phyloP scores from a whole-genome alignment of 2,113 vertebrate genomes.

The Grammomys surdaster region DNA sequence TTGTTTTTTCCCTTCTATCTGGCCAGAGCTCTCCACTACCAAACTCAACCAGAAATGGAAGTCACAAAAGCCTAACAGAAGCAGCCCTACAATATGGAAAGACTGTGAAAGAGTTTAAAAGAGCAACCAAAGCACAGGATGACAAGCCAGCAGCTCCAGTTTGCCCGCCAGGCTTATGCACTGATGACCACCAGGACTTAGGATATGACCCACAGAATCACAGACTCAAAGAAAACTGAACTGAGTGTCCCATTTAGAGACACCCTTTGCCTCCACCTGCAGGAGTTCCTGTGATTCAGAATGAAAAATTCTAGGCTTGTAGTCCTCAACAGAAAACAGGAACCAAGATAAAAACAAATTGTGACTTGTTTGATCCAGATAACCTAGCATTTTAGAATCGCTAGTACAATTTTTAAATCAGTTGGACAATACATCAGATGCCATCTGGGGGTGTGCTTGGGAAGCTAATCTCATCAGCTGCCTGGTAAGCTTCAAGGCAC shows the following conservation, averaged over 20 bases:
- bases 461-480: not conserved
- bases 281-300: not conserved
- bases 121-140: not conserved
- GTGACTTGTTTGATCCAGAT: not conserved
- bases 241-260: rapidly evolving
- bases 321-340: not conserved
- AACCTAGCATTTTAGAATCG: not conserved
- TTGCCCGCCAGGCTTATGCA: not conserved
- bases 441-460: not conserved
- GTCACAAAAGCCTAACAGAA: not conserved
- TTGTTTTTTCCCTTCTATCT: not conserved
- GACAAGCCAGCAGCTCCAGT: not conserved
- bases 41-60: not conserved
- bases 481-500: not conserved
- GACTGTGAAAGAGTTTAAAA: not conserved
- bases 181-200: not conserved
- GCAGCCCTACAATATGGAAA: not conserved
- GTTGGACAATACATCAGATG: not conserved
- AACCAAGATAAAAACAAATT: not conserved
- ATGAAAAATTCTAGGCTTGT: not conserved
- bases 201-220: not conserved
- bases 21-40: not conserved
- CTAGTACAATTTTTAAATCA: not conserved
- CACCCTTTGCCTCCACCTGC: not conserved
- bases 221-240: not conserved